Base-by-base conservation (phyloP, 30 jellyfish, hydroid and myxozoan genomes). In the Pseudorhiza aurosa region DNA sequence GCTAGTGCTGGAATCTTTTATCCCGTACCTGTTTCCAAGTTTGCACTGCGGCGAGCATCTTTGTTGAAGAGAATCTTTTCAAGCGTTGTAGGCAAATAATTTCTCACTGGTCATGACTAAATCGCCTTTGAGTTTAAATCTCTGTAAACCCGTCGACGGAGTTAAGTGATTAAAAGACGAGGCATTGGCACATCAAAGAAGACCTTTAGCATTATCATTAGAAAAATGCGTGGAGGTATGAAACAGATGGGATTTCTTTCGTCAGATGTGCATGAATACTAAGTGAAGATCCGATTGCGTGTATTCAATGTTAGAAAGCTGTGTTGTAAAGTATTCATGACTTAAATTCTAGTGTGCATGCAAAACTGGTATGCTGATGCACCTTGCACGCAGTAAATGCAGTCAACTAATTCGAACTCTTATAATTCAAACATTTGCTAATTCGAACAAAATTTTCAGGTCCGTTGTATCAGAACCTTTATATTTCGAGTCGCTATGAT, bases 121-220 rank as follows among this genome's bases (percentile, higher is more conserved):
- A 64, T 64, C 77, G 21, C 22, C 58, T 64, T 64, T 11, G 57
- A 24, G 58, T 35, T 2, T 64, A 17, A 44, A 64, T 40, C 59
- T 9, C 12, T 21, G 17, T 25, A 60, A 60, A 60, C 24, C n/a
- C 58, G 57, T 32, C 39, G 57, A 64, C 57, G 21, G 77, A 35
- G 55, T 64, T 64, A 64, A 64, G 37, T 21, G 77, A 31, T 35
- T n/a, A 24, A 40, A 21, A 42, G 77, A 64, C 36, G 8, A 44
- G 27, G 17, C 35, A 32, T 64, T 30, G 8, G 57, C 32, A 8
- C 55, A 15, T 53, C 33, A 64, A 32, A 14, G 32, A 32, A 18
- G 77, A 40, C 24, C 8, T 64, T 14, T 40, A 64, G 77, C 36
- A 64, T 64, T 64, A 64, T 64, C 77, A 64, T 64, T 64, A 64